Evolutionary conservation across 1,140 invertebrate genomes (phyloP), one percentile per base, ranked within the genome.

Genomic region (Rhynchophorus ferrugineus): DNA sequence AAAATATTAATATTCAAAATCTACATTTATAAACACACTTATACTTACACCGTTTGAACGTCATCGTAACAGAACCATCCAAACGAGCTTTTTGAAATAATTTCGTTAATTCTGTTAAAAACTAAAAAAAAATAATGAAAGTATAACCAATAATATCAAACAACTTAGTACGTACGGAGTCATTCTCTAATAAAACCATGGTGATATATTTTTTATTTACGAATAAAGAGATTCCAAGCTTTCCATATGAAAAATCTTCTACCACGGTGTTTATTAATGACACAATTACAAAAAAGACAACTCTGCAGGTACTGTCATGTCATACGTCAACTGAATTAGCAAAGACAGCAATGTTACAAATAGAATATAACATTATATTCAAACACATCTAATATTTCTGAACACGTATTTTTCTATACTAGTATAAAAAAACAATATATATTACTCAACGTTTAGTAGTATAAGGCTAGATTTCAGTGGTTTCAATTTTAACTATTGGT

Each of bases 31-130:
- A n/a, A n/a, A n/a, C n/a, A n/a, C n/a, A n/a, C n/a, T n/a, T n/a
- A n/a, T 54, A 76, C 81, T 80, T 75, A 83, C 82, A 83, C 69
- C 79, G 73, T 66, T 83, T 84, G 61, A 83, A 82, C 44, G 79
- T 82, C 50, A 84, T 70, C n/a, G 74, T 73, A 18, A 84, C 80
- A 20, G 80, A 80, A 51, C 81, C 82, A 56, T 73, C 72, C 3
- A 68, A 50, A 55, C 79, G 69, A 21, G 80, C 78, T 64, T 79
- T 83, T 62, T 82, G 79, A 65, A 84, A 85, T 51, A 85, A 68
- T 64, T 78, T 80, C 24, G 77, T 78, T 14, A 85, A 72, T 65
- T 82, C 80, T 37, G 66, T 66, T 61, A 85, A 63, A 71, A 85
- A 84, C 81, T 84, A 61, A 64, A 80, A 77, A 54, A 63, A 51